Base-by-base conservation (phyloP, 2,797 vertebrate genomes). In the Micromesistius poutassou region DNA sequence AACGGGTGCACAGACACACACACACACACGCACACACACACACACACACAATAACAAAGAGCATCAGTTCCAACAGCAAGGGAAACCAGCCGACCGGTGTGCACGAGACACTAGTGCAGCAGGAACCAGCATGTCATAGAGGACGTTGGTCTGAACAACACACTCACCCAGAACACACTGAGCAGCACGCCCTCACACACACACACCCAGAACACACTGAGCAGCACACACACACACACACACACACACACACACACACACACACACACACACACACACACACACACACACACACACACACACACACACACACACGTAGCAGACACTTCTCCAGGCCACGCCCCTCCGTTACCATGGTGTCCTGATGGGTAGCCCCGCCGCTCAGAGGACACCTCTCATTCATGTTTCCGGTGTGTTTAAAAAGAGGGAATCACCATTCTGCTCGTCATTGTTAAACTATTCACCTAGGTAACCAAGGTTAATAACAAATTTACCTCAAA, bases 181-280 rank as follows among this genome's bases (percentile, higher is more conserved):
- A 55, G n/a, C 46, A 50, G 40, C 9, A 42, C 3, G 42, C 77
- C 82, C 68, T 85, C 88, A 89, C 89, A 88, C n/a, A 16, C 46
- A 50, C 16, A 50, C 46, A 19, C 46, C 12, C 40, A 42, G 8
- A 42, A 42, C 40, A 42, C 40, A 42, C 46, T n/a, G n/a, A n/a
- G n/a, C n/a, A n/a, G n/a, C n/a, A n/a, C 46, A 19, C 46, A 42
- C 40, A 42, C 40, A 42, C 40, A 42, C 40, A 42, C 40, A 42
- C 46, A 35, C 33, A 33, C 33, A 33, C 33, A 33, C 33, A 33
- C 33, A 33, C 33, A 33, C 33, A 33, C 33, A 33, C 33, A 33
- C 33, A 33, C 33, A 33, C 33, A 33, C 33, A 33, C 33, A 33
- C 33, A 33, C 33, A 33, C 33, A 33, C 33, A 33, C 33, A 33